These are phyloP conservation scores for Porites divaricata DNA, from an alignment of 92 coral and sea anemone genomes.

Conservation along the genomic window DNA sequence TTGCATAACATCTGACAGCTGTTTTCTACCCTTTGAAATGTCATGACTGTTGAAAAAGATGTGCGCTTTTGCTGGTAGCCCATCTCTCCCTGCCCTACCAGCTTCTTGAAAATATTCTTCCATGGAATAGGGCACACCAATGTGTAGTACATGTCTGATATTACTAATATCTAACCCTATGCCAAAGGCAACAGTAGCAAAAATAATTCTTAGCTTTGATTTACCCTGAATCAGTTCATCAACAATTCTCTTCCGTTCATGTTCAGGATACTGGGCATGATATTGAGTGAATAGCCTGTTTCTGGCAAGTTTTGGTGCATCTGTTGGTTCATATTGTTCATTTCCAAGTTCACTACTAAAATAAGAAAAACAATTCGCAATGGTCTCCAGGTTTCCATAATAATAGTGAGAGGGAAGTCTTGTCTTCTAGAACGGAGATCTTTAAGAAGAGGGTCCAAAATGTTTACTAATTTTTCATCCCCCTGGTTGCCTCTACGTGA, in stretches of 20 bases:
- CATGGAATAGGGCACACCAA: conserved; percentile 52
- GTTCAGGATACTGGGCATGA: conserved; percentile 30
- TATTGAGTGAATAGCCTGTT: conserved; percentile 16
- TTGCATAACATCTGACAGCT: conserved; percentile 44
- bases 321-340: too few relatives aligned
- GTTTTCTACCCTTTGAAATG: conserved; percentile 44
- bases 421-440: conserved; percentile 24
- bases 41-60: conserved; percentile 51
- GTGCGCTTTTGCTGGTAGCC: conserved; percentile 36
- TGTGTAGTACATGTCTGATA: conserved; percentile 48
- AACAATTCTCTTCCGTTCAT: conserved; percentile 38
- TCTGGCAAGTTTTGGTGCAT: not conserved
- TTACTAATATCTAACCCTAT: conserved; percentile 57
- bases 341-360: too few relatives aligned
- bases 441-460: conserved; percentile 36
- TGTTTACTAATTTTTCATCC: conserved; percentile 30
- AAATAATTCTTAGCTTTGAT: conserved; percentile 38
- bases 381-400: conserved; percentile 66
- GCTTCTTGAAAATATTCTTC: conserved; percentile 12
- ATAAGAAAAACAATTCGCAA: not conserved
- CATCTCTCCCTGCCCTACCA: conserved; percentile 8
- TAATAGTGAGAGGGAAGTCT: conserved; percentile 59
- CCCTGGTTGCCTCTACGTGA: conserved; percentile 37
- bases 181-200: conserved; percentile 69
- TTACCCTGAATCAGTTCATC: conserved; percentile 16